These are phyloP conservation scores for Harmothoe impar DNA, from an alignment of 2,888 invertebrate species.

Conservation along the genomic window DNA sequence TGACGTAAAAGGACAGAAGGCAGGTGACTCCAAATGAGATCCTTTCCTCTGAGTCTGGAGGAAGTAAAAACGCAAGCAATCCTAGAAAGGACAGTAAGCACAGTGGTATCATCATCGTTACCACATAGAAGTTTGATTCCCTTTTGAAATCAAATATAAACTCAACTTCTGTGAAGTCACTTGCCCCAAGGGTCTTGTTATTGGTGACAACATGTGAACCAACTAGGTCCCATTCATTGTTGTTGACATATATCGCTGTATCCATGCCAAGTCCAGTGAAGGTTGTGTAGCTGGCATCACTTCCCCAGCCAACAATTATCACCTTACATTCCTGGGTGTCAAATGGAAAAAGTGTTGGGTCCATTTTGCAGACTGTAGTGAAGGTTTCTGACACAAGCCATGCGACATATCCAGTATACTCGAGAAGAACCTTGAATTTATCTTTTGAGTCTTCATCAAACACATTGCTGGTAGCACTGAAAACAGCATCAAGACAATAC, in stretches of 20 bases:
- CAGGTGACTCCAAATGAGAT: neutral
- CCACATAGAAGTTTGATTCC: neutral
- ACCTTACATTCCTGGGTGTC: neutral
- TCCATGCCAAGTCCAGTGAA: neutral
- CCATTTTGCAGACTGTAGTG: neutral
- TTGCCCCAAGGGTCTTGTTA: neutral
- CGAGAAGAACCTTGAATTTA: no score
- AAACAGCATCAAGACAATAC: no score
- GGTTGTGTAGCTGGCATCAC: neutral
- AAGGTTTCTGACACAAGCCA: no score
- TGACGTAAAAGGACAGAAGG: neutral
- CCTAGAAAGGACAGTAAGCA: neutral
- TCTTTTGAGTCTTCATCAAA: no score
- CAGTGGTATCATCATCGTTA: neutral
- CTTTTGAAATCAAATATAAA: neutral
- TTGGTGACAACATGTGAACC: neutral
- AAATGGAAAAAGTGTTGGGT: neutral
- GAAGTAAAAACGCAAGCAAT: neutral
- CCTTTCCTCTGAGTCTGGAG: neutral
- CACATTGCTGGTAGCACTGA: no score
- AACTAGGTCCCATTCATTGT: neutral
- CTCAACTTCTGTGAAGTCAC: neutral
- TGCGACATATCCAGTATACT: no score
- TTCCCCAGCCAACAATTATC: neutral
- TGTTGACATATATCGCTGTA: neutral